Conservation (phyloP, 2,797 vertebrate species). For the Otus scops region DNA sequence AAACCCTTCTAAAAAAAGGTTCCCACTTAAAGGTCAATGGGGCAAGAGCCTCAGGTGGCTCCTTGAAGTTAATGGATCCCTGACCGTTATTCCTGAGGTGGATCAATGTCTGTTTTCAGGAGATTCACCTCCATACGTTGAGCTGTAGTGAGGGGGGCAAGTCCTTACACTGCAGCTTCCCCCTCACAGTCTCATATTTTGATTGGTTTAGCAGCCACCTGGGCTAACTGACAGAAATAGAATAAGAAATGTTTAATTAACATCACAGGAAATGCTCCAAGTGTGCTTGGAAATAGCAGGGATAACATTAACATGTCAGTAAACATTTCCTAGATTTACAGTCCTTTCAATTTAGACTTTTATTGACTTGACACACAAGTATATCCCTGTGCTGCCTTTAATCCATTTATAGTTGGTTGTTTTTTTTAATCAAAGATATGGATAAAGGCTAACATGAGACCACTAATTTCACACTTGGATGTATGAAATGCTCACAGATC, state of each 20-base stretch:
- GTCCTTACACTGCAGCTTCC: neutral
- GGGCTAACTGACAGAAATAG: neutral
- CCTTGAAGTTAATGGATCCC: neutral
- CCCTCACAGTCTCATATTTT: neutral
- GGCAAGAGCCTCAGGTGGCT: neutral
- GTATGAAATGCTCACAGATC: neutral
- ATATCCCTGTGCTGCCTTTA: conserved; percentile 4
- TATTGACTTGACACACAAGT: neutral
- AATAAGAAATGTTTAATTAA: conserved; percentile 26
- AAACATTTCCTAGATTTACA: conserved; percentile 36
- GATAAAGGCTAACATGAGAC: neutral
- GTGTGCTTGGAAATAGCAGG: neutral
- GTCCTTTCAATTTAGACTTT: conserved; percentile 3
- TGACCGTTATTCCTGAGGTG: neutral
- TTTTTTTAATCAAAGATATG: neutral
- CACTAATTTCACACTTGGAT: neutral
- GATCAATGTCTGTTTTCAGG: neutral
- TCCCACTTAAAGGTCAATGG: neutral
- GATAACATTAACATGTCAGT: neutral
- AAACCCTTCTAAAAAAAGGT: neutral
- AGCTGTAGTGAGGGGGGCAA: neutral
- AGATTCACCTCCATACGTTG: neutral
- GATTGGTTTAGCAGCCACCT: conserved; percentile 1
- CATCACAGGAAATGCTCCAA: conserved; percentile 22
- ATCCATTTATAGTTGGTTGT: neutral